phyloP scores from a whole-genome alignment of 1,140 invertebrate genomes.

The Drosophila lini region DNA sequence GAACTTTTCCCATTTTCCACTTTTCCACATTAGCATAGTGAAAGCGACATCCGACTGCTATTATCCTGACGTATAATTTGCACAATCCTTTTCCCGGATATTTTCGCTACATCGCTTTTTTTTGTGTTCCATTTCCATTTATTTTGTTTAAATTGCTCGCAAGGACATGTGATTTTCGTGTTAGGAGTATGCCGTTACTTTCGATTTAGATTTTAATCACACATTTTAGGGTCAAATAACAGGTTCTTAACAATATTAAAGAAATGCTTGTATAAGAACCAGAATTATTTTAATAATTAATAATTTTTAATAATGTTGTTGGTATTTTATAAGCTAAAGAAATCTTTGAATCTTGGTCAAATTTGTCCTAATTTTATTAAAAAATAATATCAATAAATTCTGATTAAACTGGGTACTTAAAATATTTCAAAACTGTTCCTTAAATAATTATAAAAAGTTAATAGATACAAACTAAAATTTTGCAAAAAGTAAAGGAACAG shows the following conservation, averaged over 20 bases:
- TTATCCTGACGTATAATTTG: conserved; percentile 24
- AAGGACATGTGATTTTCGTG: conserved; percentile 40
- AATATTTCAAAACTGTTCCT: neutral
- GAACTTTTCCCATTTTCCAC: conserved; percentile 13
- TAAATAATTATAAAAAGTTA: neutral
- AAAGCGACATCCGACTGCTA: conserved; percentile 7
- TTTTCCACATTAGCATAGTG: conserved; percentile 22
- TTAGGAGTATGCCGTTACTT: conserved; percentile 7
- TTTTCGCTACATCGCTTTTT: neutral
- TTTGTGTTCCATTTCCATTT: neutral
- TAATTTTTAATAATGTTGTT: too few relatives aligned
- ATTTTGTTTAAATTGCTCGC: neutral
- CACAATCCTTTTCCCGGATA: conserved; percentile 8
- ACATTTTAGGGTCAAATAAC: neutral
- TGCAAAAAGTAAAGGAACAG: neutral
- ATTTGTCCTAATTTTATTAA: too few relatives aligned
- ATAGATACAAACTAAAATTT: too few relatives aligned
- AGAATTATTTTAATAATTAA: too few relatives aligned
- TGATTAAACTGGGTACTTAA: neutral
- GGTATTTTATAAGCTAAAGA: neutral
- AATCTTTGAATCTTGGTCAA: neutral
- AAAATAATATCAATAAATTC: too few relatives aligned
- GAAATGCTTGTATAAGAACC: too few relatives aligned
- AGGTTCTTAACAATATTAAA: neutral
- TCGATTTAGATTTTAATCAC: conserved; percentile 1